Conservation (phyloP, 2,113 vertebrate genomes). For the Mus pahari region DNA sequence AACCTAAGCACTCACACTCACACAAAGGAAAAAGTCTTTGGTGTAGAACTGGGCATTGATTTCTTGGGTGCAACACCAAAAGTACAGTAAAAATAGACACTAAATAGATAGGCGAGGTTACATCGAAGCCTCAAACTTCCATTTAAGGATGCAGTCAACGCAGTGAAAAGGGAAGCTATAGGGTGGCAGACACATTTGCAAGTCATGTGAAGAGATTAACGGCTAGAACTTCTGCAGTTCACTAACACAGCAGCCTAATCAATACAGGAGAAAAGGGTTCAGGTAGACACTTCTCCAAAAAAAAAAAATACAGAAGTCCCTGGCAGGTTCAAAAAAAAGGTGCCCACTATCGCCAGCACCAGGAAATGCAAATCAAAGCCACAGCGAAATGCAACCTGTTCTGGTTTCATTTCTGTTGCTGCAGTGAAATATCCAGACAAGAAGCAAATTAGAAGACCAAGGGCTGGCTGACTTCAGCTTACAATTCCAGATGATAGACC, state of each 20-base stretch:
- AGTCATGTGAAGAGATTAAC: not conserved
- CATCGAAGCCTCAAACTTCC: not conserved
- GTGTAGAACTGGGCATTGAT: not conserved
- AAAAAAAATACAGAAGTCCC: not conserved
- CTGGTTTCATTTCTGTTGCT: not conserved
- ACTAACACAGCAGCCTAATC: not conserved
- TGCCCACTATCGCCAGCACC: not conserved
- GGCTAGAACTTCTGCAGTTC: not conserved
- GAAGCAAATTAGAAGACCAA: not conserved
- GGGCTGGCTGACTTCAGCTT: not conserved
- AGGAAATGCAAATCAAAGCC: constrained; percentile 63
- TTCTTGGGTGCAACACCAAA: constrained; percentile 8
- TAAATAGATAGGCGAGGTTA: not conserved
- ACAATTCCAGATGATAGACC: not conserved
- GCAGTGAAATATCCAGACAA: not conserved
- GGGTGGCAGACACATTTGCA: constrained; percentile 6
- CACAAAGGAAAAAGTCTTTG: not conserved
- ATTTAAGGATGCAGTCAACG: not conserved
- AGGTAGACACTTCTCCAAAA: not conserved
- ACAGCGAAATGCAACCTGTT: not conserved
- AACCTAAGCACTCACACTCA: not conserved
- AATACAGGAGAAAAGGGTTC: not conserved
- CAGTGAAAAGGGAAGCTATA: not conserved
- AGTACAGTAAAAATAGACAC: constrained; percentile 2
- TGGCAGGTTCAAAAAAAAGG: not conserved